A percentile compares a stretch with the other conserved stretches of the same genome.
Conservation (phyloP, 2,888 invertebrate species). For the Pediacus dermestoides region DNA sequence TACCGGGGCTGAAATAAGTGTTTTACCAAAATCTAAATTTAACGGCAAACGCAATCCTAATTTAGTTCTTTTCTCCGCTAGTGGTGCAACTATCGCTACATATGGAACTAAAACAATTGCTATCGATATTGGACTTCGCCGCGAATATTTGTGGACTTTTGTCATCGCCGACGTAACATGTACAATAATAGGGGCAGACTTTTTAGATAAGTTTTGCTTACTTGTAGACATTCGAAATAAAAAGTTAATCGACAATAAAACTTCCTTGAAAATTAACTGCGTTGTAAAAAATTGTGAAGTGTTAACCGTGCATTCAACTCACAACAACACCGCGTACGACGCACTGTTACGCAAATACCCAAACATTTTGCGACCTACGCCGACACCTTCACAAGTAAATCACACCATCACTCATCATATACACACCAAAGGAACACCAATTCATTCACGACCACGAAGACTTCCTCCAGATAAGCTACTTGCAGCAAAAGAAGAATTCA, state of each 20-base stretch:
- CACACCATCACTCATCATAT: slow-evolving; percentile 3
- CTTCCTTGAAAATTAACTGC: not conserved
- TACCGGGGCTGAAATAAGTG: slow-evolving; percentile 4
- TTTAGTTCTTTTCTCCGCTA: slow-evolving; percentile 4
- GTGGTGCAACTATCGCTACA: slow-evolving; percentile 8
- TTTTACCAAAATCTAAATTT: slow-evolving; percentile 5
- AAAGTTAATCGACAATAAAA: slow-evolving; percentile 7
- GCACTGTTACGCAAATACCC: not conserved
- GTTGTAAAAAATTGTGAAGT: not conserved
- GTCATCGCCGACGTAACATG: slow-evolving; percentile 8
- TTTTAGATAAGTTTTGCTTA: slow-evolving; percentile 8
- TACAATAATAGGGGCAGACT: slow-evolving; percentile 13
- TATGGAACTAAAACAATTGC: slow-evolving; percentile 5
- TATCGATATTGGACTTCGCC: slow-evolving; percentile 7
- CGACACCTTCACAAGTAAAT: slow-evolving; percentile 1
- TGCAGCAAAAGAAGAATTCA: no score
- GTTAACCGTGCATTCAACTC: slow-evolving; percentile 5
- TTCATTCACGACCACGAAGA: no score
- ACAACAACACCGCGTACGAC: slow-evolving; percentile 5
- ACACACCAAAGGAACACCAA: not conserved
- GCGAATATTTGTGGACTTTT: slow-evolving; percentile 9
- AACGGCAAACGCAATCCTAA: not conserved
- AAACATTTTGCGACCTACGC: not conserved
- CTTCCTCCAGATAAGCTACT: no score
- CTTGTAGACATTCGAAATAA: slow-evolving; percentile 12